Base-by-base conservation (phyloP, 2,113 vertebrate species). In the Dromaius novaehollandiae region DNA sequence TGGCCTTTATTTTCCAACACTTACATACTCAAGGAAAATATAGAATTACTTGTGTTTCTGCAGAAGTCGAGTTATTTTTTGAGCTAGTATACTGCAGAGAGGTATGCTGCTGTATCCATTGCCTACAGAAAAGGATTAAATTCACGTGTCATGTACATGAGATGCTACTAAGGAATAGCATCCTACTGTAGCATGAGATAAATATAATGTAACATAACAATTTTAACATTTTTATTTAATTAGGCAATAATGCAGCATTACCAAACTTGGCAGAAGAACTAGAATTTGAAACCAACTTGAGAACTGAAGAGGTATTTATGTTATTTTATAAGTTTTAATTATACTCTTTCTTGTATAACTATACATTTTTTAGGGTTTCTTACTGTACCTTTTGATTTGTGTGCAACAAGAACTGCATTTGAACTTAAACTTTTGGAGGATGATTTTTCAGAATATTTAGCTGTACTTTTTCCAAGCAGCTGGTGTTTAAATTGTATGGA, bases 301-400 rank as follows among this genome's bases (percentile, higher is more conserved):
- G 68, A 92, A 76, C 96, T 82, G 90, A 92, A 22, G 53, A 98
- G 98, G 98, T 98, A 98, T 94, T 97, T 90, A 56, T 90, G 36
- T 44, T 90, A 13, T 71, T 87, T 92, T 90, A 9, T 82, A 76
- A 70, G 6, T 58, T 74, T 58, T 73, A 16, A 32, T 10, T 64
- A 3, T 44, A 8, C 70, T 64, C 2, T 92, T 87, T 92, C 22
- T 73, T 89, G 15, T 50, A 11, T 73, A 53, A n/a, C 76, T 75
- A 32, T 48, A 36, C 5, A 21, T 69, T 82, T 85, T 5, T 13
- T 73, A 25, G 44, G 7, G 16, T 74, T 86, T 88, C 76, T 83
- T 95, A 25, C 17, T 61, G 8, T 76, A 34, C 21, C 3, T 75
- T 88, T 74, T 77, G 19, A 36, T 65, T 91, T 88, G 70, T 88